Base-by-base conservation (phyloP, 2,113 vertebrate species). In the Rhinopomastus cyanomelas region DNA sequence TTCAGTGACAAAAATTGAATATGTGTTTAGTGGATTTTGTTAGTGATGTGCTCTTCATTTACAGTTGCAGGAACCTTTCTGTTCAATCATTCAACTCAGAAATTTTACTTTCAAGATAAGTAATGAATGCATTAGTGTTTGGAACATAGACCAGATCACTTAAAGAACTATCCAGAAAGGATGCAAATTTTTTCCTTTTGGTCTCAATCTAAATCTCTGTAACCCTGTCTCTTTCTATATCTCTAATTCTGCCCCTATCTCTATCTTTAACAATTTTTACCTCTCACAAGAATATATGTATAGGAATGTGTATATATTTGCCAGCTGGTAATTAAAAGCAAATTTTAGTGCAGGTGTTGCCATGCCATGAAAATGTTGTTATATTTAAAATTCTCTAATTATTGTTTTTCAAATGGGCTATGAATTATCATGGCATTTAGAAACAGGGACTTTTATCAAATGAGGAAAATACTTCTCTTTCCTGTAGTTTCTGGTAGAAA, bases 391-490 rank as follows among this genome's bases (percentile, higher is more conserved):
- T 57, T 71, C 3, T 71, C 23, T 60, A 14, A 17, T 61, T 5
- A 1, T 4, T 23, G n/a, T 34, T 49, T 20, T 34, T 8, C 18
- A 44, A 39, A 34, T 42, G 9, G 2, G 4, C 1, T 46, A 7
- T 34, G 4, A 8, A 60, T 20, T 81, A 42, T 25, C 76, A 11
- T 60, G 46, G 4, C 6, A 51, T 85, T 81, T 68, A 82, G 8
- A 19, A 39, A 62, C 3, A 11, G 61, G 26, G 2, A n/a, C n/a
- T n/a, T n/a, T n/a, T n/a, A n/a, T n/a, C n/a, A n/a, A n/a, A n/a
- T n/a, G n/a, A n/a, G n/a, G n/a, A n/a, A n/a, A n/a, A n/a, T n/a
- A n/a, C n/a, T n/a, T n/a, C n/a, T n/a, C n/a, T n/a, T n/a, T n/a
- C n/a, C n/a, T n/a, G n/a, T n/a, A n/a, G n/a, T n/a, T n/a, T n/a